These are phyloP conservation scores for Aphelenchoides bicaudatus DNA, from an alignment of 2,888 invertebrate genomes.

Conservation along the genomic window DNA sequence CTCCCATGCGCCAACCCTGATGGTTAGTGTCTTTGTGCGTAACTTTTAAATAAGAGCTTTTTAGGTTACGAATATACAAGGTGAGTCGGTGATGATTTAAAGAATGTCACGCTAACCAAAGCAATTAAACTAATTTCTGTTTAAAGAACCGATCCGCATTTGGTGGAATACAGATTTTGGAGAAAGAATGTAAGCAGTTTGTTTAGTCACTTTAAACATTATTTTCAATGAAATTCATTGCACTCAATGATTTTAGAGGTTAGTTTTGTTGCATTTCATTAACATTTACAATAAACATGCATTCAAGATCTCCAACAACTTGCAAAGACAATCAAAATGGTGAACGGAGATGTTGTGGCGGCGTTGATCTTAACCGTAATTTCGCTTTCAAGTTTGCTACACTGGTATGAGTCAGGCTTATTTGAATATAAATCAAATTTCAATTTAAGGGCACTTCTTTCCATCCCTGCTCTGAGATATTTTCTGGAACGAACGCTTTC, in stretches of 20 bases:
- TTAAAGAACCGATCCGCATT: slow-evolving; percentile 45
- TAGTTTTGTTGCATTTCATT: no score
- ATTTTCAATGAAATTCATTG: no score
- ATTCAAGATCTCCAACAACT: slow-evolving; percentile 41
- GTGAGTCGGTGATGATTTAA: no score
- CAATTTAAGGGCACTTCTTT: slow-evolving; percentile 53
- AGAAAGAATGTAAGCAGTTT: no score
- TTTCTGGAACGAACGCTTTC: slow-evolving; percentile 53
- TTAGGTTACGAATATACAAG: no score
- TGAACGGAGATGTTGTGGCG: slow-evolving; percentile 47
- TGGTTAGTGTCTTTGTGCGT: slow-evolving; percentile 31
- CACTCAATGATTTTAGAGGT: no score
- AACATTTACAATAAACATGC: no score
- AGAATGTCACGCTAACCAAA: no score
- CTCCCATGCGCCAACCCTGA: slow-evolving; percentile 57
- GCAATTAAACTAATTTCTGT: no score
- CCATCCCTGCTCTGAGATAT: slow-evolving; percentile 58
- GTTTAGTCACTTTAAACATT: no score
- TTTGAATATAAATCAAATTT: slow-evolving; percentile 10
- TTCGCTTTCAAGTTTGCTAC: slow-evolving; percentile 55
- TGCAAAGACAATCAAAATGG: slow-evolving; percentile 44
- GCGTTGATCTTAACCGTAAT: slow-evolving; percentile 57
- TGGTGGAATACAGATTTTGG: slow-evolving; percentile 45
- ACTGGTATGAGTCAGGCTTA: slow-evolving; percentile 21
- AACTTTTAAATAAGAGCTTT: no score